phyloP scores from a whole-genome alignment of 2,113 vertebrate species.

The Daubentonia madagascariensis region DNA sequence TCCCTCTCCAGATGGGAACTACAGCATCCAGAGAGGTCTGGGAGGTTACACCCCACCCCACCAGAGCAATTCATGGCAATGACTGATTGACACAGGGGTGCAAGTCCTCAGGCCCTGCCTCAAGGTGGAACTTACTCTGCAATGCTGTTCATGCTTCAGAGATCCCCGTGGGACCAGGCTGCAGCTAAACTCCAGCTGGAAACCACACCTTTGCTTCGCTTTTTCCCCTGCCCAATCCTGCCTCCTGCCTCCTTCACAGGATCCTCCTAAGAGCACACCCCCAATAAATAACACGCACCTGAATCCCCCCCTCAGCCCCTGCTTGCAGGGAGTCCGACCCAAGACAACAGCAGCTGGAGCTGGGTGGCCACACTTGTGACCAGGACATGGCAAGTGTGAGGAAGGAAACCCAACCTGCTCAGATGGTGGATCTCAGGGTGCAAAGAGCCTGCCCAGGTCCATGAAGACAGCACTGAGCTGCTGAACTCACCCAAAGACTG shows the following conservation, averaged over 20 bases:
- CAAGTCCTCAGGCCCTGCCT: not conserved
- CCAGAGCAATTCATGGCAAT: not conserved
- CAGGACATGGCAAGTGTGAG: too few relatives aligned
- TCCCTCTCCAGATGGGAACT: not conserved
- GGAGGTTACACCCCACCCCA: not conserved
- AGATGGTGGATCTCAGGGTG: not conserved
- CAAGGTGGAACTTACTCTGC: too few relatives aligned
- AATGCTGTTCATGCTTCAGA: too few relatives aligned
- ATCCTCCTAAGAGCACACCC: not conserved
- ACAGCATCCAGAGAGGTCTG: not conserved
- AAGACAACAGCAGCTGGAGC: not conserved
- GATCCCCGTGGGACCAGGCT: not conserved
- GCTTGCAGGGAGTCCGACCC: not conserved
- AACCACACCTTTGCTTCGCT: not conserved
- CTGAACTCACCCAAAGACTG: not conserved
- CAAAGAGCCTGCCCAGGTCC: not conserved
- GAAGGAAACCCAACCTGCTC: not conserved
- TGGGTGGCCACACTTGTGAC: too few relatives aligned
- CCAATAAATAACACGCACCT: not conserved
- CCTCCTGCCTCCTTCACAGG: not conserved
- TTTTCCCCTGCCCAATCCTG: not conserved
- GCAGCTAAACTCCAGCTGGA: not conserved
- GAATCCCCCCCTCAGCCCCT: not conserved
- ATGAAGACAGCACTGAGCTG: not conserved
- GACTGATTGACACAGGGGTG: rapidly evolving